These are phyloP conservation scores for Elysia crispata DNA, from an alignment of 2,888 invertebrate genomes.

Conservation along the genomic window DNA sequence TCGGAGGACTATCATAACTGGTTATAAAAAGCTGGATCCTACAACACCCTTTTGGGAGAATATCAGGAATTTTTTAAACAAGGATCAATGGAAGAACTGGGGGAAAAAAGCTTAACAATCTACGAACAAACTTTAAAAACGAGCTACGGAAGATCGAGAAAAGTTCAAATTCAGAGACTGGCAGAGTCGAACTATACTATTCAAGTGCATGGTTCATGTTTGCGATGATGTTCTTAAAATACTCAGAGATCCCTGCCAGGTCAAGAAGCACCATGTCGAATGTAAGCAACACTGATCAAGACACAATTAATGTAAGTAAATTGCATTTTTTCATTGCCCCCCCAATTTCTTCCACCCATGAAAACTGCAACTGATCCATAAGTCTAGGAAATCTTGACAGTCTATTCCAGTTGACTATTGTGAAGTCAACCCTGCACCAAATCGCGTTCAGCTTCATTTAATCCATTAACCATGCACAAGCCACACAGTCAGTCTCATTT, in stretches of 20 bases:
- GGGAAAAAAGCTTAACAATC: not conserved
- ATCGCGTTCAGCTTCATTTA: conserved; percentile 14
- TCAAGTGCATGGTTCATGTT: conserved; percentile 13
- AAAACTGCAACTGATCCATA: conserved; percentile 3
- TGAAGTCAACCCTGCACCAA: not conserved
- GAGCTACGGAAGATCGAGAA: not conserved
- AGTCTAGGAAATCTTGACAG: not conserved
- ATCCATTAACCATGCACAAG: conserved; percentile 3
- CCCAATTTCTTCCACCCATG: not conserved
- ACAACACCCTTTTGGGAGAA: not conserved
- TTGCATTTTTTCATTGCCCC: not conserved
- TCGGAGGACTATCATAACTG: conserved; percentile 1
- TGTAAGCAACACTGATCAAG: conserved; percentile 2
- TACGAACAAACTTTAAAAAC: conserved; percentile 2
- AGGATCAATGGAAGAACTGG: not conserved
- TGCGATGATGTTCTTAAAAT: conserved; percentile 3
- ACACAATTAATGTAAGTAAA: conserved; percentile 2
- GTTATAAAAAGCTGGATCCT: not conserved
- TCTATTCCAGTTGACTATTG: not conserved
- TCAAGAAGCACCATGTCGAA: not conserved
- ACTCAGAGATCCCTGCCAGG: not conserved
- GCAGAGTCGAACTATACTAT: not conserved
- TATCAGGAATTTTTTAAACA: conserved; percentile 4
- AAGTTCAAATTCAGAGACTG: not conserved
- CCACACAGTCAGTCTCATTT: not conserved